Evolutionary conservation across 2,797 vertebrate species (phyloP), one percentile per base, ranked within the genome.

Genomic region (Propithecus deckenii): DNA sequence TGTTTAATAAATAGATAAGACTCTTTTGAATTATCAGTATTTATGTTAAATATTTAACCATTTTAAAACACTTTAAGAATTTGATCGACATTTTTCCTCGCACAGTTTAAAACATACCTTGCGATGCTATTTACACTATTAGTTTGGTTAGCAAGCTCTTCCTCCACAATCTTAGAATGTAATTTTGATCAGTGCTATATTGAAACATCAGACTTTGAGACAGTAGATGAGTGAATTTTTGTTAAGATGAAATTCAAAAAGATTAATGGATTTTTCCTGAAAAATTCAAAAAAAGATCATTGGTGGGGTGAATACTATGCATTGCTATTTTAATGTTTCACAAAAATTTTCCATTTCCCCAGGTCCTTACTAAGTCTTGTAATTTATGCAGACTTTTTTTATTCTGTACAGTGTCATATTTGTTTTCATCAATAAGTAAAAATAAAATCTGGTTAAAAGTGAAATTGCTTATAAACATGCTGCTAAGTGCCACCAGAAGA

Each of bases 401-500:
- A 7, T 67, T 87, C 35, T 57, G n/a, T 14, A 52, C 23, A 67
- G 23, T 6, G 1, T 52, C 50, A 46, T 13, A 20, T 83, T 89
- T 75, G 17, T 83, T 92, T 92, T 90, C 41, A 48, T 50, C 71
- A 28, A 1, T 35, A 63, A 89, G 52, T 38, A 32, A 94, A 94
- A 67, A n/a, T 52, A 28, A 0, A 7, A 43, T 14, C 8, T 23
- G 28, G 30, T 67, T 84, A 18, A 46, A 41, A n/a, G 18, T 41
- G 61, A 11, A 30, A 20, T 30, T n/a, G 18, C 23, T 41, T 50
- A 12, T 7, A 22, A 61, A 25, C 10, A 14, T 50, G 25, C 32
- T 83, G 28, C 8, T 65, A 30, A 4, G 0, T 79, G 75, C 23
- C 11, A 76, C 96, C 97, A 94, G 92, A 61, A 97, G 96, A 93